Conservation (phyloP, 2,113 vertebrate genomes). For the Lasiurus borealis region DNA sequence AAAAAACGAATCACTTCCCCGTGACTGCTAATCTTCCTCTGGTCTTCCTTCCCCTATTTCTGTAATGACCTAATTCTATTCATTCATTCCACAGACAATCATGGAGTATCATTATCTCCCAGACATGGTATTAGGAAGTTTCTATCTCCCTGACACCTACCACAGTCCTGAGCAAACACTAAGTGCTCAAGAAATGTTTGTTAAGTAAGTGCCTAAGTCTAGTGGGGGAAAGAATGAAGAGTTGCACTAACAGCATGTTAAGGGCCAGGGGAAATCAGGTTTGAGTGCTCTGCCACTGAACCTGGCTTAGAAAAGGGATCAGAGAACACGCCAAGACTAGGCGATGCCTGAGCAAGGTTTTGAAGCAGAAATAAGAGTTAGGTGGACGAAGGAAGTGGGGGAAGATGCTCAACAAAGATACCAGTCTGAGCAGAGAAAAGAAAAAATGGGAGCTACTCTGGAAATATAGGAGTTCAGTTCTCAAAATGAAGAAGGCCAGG, state of each 20-base stretch:
- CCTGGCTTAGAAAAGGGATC: background rate
- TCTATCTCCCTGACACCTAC: background rate
- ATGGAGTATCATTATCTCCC: background rate
- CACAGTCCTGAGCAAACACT: background rate
- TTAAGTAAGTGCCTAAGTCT: background rate
- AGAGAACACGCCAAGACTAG: background rate
- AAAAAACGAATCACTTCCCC: background rate
- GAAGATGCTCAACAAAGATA: background rate
- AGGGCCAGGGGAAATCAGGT: background rate
- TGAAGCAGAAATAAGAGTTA: constrained; percentile 3
- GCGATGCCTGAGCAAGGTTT: background rate
- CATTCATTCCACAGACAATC: background rate
- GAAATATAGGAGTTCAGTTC: background rate
- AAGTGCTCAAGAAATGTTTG: background rate
- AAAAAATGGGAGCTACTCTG: background rate
- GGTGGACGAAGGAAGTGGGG: background rate
- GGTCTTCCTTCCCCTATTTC: background rate
- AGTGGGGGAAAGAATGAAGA: background rate
- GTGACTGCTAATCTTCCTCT: background rate
- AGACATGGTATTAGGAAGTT: background rate
- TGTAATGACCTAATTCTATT: background rate
- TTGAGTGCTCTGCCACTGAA: background rate
- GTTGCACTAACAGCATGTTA: background rate
- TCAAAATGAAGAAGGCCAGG: background rate
- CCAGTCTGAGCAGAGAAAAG: background rate